A percentile compares a stretch with the other conserved stretches of the same genome.
Conservation (phyloP, 2,113 vertebrate genomes). For the Indri indri region DNA sequence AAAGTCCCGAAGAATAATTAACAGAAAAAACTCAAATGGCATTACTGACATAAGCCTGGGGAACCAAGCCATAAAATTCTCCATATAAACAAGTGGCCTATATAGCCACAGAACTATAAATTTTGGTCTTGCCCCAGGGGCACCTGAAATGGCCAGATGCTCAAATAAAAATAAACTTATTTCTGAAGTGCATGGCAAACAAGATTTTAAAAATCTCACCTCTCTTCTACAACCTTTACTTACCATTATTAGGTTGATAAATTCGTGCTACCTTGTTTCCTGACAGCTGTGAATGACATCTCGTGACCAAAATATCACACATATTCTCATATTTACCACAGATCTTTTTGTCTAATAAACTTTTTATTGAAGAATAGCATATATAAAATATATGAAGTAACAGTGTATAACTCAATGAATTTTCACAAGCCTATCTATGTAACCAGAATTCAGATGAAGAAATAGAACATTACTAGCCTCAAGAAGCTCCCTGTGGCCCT, state of each 20-base stretch:
- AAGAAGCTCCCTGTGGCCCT: background rate
- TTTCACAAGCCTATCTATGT: background rate
- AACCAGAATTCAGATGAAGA: background rate
- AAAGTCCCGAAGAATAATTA: conserved; percentile 75
- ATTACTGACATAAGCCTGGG: conserved; percentile 74
- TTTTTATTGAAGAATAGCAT: background rate
- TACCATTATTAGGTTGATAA: conserved; percentile 21
- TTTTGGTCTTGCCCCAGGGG: conserved; percentile 67
- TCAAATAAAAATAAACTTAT: conserved; percentile 69
- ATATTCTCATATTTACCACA: background rate
- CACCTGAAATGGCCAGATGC: conserved; percentile 76
- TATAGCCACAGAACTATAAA: conserved; percentile 74
- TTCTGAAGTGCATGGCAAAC: conserved; percentile 62
- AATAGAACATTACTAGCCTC: background rate
- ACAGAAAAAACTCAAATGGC: conserved; percentile 62
- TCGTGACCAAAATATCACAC: background rate
- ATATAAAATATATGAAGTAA: background rate
- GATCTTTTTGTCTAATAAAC: background rate
- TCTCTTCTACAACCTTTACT: conserved; percentile 23
- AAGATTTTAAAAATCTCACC: conserved; percentile 47
- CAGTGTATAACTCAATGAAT: background rate
- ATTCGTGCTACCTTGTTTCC: background rate
- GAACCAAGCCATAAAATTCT: conserved; percentile 75
- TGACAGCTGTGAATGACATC: conserved; percentile 5
- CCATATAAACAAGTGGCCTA: conserved; percentile 76